Evolutionary conservation across 2,113 vertebrate genomes (phyloP).

Genomic region (Onychostoma macrolepis): DNA sequence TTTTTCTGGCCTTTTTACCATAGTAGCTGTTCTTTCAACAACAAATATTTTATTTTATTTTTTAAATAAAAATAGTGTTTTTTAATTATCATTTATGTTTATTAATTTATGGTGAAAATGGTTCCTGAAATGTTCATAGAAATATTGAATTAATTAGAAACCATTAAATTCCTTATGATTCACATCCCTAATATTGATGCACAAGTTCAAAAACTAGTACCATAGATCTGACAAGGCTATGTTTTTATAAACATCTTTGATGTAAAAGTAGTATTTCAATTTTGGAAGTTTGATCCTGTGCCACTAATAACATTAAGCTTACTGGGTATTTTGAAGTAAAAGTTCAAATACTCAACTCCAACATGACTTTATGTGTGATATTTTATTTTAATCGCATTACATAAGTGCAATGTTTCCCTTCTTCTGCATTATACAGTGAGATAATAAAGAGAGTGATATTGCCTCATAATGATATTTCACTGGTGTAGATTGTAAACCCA

Average conservation of each 20-base stretch:
- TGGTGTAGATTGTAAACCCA: not conserved
- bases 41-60: too few species aligned
- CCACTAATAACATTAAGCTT: not conserved
- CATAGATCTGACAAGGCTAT: not conserved
- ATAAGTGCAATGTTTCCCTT: conserved; percentile 3
- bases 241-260: not conserved
- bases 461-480: conserved; percentile 49
- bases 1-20: too few species aligned
- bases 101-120: not conserved
- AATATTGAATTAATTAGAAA: not conserved
- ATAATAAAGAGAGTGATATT: conserved; percentile 27
- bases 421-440: not conserved
- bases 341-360: not conserved
- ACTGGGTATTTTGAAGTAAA: not conserved
- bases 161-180: not conserved
- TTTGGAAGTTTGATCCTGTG: not conserved
- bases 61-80: too few species aligned
- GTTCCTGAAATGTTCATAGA: not conserved
- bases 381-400: not conserved
- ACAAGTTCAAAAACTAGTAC: not conserved
- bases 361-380: not conserved
- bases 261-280: not conserved
- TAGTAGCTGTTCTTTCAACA: too few species aligned
- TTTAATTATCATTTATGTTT: not conserved
- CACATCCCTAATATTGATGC: not conserved